Base-by-base conservation (phyloP, 2,113 vertebrate species). In the Planiliza haematocheilus region DNA sequence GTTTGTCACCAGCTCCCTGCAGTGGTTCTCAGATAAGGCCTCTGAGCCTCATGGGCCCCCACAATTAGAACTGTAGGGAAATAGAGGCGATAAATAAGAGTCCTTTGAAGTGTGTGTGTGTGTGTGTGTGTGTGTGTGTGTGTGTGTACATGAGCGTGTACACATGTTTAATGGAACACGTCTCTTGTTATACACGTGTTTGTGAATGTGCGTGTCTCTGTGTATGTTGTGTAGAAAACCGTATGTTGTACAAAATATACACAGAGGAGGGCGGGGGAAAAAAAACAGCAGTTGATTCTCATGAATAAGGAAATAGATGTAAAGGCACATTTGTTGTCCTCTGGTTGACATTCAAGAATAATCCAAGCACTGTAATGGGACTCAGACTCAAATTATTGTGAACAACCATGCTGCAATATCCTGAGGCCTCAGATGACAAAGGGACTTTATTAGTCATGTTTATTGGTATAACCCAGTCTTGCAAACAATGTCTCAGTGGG, bases 261-360 rank as follows among this genome's bases (percentile, higher is more conserved):
- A 30, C 43, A 51, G 50, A 16, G 48, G 11, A 51, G 48, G 17
- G 16, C 50, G n/a, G 48, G 55, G n/a, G n/a, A n/a, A 67, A 59
- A 34, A 42, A 43, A 70, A 48, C 45, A 16, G 62, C 62, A 55
- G 82, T 67, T 56, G 64, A 67, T 69, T 69, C 66, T 81, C 79
- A 86, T 84, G 68, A 90, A 90, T 88, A 87, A 79, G 55, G 46
- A 55, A 84, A 42, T 2, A 69, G 66, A 77, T 45, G 58, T 81
- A 81, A 86, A 63, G 53, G 65, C 24, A 20, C 37, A 63, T 88
- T 80, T 88, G 77, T 71, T 49, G 56, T 24, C 24, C 56, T 80
- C 77, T 79, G 56, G 79, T 83, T 83, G 71, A 60, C 70, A 57
- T 60, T 58, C 71, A 20, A 13, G 18, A 58, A 46, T 63, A 64